Percentiles rank a stretch among this genome's conserved stretches.
phyloP scores from a whole-genome alignment of 2,888 invertebrate species.

The Dastarcus helophoroides region DNA sequence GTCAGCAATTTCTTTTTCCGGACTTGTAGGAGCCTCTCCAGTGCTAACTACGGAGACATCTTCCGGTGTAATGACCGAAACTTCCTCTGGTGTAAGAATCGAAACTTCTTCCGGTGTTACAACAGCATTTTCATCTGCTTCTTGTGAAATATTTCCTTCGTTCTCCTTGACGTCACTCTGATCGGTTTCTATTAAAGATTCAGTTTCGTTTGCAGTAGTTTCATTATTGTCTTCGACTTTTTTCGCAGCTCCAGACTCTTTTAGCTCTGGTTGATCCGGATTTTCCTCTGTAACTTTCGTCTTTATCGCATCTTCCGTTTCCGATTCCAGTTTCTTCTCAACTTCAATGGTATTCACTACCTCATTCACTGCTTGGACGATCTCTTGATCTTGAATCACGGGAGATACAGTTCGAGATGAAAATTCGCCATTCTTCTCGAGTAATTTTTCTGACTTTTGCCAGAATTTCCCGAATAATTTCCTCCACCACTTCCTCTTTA shows the following conservation, averaged over 20 bases:
- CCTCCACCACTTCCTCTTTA: slow-evolving; percentile 38
- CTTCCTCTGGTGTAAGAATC: background rate
- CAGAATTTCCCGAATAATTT: slow-evolving; percentile 42
- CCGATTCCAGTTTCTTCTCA: too few species aligned
- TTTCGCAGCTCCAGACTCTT: slow-evolving; percentile 5
- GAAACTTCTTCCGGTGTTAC: slow-evolving; percentile 1
- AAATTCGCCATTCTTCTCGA: slow-evolving; percentile 32
- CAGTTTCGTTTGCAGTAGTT: slow-evolving; percentile 9
- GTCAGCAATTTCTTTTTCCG: slow-evolving; percentile 49
- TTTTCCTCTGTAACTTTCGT: slow-evolving; percentile 4
- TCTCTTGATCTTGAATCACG: slow-evolving; percentile 43
- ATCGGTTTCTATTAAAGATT: slow-evolving; percentile 11
- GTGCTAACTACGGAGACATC: slow-evolving; percentile 15
- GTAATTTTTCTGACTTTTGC: slow-evolving; percentile 40
- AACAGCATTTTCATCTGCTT: background rate
- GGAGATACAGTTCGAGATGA: slow-evolving; percentile 25
- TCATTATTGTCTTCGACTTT: slow-evolving; percentile 6
- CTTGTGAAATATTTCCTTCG: slow-evolving; percentile 1
- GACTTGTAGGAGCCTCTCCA: slow-evolving; percentile 32
- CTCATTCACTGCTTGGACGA: slow-evolving; percentile 42
- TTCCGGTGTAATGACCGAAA: background rate
- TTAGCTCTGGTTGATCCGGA: slow-evolving; percentile 5
- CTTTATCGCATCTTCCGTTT: slow-evolving; percentile 14
- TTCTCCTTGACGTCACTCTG: background rate
- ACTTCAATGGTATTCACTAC: slow-evolving; percentile 40